A percentile compares a stretch with the other conserved stretches of the same genome.
Conservation (phyloP, 2,797 vertebrate species). For the Spinibarbus caldwelli region DNA sequence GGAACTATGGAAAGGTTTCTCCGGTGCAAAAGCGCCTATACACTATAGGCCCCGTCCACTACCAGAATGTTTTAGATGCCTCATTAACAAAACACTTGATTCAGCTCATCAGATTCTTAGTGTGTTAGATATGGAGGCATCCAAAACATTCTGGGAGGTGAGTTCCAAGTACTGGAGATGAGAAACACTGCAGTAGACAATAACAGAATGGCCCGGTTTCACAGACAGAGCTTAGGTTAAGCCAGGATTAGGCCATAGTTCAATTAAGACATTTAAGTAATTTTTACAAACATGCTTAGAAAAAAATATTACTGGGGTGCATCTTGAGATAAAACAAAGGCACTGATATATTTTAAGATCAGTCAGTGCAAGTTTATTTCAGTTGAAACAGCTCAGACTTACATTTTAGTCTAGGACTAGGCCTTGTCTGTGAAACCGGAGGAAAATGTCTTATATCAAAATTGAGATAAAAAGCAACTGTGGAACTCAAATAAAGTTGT, state of each 20-base stretch:
- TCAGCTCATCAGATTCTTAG: neutral
- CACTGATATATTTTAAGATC: no score
- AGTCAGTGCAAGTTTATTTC: no score
- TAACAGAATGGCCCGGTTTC: no score
- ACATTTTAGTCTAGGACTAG: no score
- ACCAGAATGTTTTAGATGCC: neutral
- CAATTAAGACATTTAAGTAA: no score
- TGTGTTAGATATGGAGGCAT: neutral
- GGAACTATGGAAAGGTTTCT: neutral
- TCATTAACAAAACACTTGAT: neutral
- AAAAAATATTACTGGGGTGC: no score
- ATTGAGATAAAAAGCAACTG: neutral
- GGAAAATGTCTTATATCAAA: neutral
- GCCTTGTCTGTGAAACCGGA: no score
- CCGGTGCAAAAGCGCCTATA: neutral
- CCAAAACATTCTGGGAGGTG: neutral
- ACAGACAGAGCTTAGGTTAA: no score
- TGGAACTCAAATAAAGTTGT: neutral
- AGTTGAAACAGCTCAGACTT: no score
- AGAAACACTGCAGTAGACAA: conserved; percentile 2
- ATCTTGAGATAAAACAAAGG: no score
- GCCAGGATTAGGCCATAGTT: no score
- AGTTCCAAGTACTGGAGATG: neutral
- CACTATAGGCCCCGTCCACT: neutral
- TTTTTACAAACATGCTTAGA: no score